phyloP scores from a whole-genome alignment of 2,113 vertebrate genomes.

The Pelusios castaneus region DNA sequence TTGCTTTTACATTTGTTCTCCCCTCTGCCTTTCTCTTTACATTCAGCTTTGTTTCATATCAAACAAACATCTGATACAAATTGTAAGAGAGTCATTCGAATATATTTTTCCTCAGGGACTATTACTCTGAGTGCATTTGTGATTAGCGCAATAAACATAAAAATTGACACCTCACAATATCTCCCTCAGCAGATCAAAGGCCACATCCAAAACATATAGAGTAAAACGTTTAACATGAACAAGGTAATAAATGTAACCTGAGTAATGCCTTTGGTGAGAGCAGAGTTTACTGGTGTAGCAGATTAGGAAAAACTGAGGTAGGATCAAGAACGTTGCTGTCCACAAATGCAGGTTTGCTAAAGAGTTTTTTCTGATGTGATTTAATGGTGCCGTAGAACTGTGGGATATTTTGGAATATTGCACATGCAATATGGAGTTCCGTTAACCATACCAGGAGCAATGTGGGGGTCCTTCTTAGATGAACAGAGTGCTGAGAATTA shows the following conservation, averaged over 20 bases:
- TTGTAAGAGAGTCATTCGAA: neutral
- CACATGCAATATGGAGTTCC: neutral
- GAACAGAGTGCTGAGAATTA: neutral
- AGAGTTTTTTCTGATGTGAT: neutral
- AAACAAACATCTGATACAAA: rapidly evolving
- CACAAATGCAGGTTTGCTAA: neutral
- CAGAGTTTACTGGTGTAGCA: rapidly evolving
- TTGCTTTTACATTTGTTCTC: rapidly evolving
- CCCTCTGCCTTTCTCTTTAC: neutral
- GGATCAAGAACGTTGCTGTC: neutral
- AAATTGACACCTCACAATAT: neutral
- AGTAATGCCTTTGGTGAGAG: neutral
- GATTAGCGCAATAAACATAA: neutral
- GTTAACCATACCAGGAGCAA: neutral
- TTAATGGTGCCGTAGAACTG: neutral
- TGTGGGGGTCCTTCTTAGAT: rapidly evolving
- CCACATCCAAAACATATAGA: neutral
- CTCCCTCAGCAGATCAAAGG: neutral
- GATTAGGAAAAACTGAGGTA: neutral
- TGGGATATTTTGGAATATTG: rapidly evolving
- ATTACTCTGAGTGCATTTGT: neutral
- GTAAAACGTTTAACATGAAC: neutral
- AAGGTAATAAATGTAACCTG: neutral
- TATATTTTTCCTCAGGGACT: rapidly evolving
- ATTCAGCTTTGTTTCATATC: neutral